Evolutionary conservation across 2,888 invertebrate genomes (phyloP), one percentile per base, ranked within the genome.

Genomic region (Heteropelma amictum): DNA sequence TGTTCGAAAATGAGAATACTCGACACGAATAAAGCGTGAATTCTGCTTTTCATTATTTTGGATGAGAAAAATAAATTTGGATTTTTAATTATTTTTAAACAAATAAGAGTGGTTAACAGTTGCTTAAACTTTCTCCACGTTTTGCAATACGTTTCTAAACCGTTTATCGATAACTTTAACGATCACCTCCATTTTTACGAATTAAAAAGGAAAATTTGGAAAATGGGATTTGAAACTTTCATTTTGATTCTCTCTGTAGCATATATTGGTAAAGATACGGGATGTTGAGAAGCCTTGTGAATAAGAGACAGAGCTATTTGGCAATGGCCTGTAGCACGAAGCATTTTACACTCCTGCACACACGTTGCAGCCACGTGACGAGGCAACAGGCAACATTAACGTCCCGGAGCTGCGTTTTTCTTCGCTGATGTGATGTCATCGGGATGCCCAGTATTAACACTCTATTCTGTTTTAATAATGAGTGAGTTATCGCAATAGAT

Each of bases 391-490:
- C 65, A 40, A 40, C 47, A 49, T 17, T 38, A 17, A 30, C 61
- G 38, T 42, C 35, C 49, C 54, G 26, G 49, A 74, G 64, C 60
- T 38, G 67, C 69, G 77, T 68, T 72, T 69, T 72, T 61, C 71
- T 63, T 12, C 6, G 21, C 6, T 54, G 47, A 30, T 78, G 79
- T 81, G 81, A 81, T 78, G 81, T 83, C 84, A 82, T 83, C 80
- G 75, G 79, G 77, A 78, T 8, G 35, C 19, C 30, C 33, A 45
- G 45, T 19, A n/a, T n/a, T n/a, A n/a, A n/a, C n/a, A 47, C 45
- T 47, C 33, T 61, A 5, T 61, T 53, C 14, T 58, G 40, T 23
- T 17, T 28, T 53, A 30, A 53, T 38, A 26, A 49, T 17, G 53
- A 21, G 21, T 30, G 28, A 30, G 23, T 40, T 51, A 38, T 33